A percentile compares a stretch with the other conserved stretches of the same genome.
These are phyloP conservation scores for Limosa lapponica DNA, from an alignment of 2,797 vertebrate genomes.

Conservation along the genomic window DNA sequence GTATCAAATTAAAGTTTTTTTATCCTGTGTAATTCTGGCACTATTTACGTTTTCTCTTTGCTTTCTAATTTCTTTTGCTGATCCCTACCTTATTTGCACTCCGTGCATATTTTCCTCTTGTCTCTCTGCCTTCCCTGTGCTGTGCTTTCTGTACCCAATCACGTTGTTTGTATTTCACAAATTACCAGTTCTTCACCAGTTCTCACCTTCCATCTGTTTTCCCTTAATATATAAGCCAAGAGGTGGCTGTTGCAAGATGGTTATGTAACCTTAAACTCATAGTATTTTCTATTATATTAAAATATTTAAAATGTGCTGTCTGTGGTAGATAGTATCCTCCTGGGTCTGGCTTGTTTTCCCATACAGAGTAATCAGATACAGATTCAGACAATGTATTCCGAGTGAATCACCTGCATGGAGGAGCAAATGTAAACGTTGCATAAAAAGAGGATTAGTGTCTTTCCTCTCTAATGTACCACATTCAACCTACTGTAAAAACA, in stretches of 20 bases:
- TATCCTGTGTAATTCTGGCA: neutral
- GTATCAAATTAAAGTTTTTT: neutral
- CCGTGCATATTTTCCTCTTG: neutral
- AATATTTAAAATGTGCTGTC: neutral
- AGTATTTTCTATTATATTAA: neutral
- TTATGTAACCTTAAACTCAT: neutral
- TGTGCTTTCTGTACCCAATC: neutral
- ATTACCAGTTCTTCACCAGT: neutral
- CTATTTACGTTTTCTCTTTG: neutral
- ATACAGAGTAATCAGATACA: neutral
- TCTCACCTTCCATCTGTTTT: conserved; percentile 1
- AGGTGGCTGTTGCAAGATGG: neutral
- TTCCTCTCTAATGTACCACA: neutral
- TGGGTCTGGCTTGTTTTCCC: neutral
- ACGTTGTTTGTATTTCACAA: neutral
- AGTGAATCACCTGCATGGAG: neutral
- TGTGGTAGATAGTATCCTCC: neutral
- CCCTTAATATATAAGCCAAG: neutral
- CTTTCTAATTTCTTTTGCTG: neutral
- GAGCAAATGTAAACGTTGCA: neutral
- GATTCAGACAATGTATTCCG: neutral
- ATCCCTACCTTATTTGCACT: neutral
- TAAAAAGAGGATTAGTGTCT: neutral
- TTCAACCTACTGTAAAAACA: neutral
- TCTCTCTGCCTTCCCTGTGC: neutral